phyloP scores from a whole-genome alignment of 2,797 vertebrate genomes.

The Apogon hyalosoma region DNA sequence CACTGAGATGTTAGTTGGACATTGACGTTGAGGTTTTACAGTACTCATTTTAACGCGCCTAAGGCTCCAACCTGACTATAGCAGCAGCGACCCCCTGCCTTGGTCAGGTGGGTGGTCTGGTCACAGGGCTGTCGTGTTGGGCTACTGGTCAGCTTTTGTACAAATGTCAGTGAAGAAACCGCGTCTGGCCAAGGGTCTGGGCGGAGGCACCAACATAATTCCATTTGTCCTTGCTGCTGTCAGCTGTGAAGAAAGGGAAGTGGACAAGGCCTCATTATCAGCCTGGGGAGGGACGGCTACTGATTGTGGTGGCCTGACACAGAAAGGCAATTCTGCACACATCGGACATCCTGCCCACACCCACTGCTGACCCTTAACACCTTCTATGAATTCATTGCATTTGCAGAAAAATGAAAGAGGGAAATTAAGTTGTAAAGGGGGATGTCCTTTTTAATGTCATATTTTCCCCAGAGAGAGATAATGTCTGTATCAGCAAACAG shows the following conservation, averaged over 20 bases:
- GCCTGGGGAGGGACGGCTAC: slow-evolving; percentile 48
- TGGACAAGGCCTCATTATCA: slow-evolving; percentile 74
- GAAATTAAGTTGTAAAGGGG: slow-evolving; percentile 10
- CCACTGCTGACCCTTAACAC: slow-evolving; percentile 59
- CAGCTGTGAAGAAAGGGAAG: slow-evolving; percentile 78
- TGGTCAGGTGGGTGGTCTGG: slow-evolving; percentile 77
- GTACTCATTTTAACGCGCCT: slow-evolving; percentile 24
- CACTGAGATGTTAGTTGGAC: slow-evolving; percentile 5
- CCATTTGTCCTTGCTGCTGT: slow-evolving; percentile 80
- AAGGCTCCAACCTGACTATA: slow-evolving; percentile 56
- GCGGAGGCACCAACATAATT: slow-evolving; percentile 69
- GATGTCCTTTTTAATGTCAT: neutral
- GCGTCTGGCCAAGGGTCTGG: slow-evolving; percentile 59
- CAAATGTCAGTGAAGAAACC: slow-evolving; percentile 68
- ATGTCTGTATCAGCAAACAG: neutral
- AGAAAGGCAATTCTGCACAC: slow-evolving; percentile 64
- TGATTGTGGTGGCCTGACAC: slow-evolving; percentile 58
- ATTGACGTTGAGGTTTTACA: slow-evolving; percentile 18
- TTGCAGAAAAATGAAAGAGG: slow-evolving; percentile 1
- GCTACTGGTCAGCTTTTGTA: slow-evolving; percentile 79
- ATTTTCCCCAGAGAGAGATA: neutral
- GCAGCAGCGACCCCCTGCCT: slow-evolving; percentile 44
- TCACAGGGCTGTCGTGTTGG: slow-evolving; percentile 54
- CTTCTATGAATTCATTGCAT: slow-evolving; percentile 46
- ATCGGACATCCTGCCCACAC: slow-evolving; percentile 76